These are phyloP conservation scores for Oscheius sp. DNA, from an alignment of 2,888 invertebrate species.

Conservation along the genomic window DNA sequence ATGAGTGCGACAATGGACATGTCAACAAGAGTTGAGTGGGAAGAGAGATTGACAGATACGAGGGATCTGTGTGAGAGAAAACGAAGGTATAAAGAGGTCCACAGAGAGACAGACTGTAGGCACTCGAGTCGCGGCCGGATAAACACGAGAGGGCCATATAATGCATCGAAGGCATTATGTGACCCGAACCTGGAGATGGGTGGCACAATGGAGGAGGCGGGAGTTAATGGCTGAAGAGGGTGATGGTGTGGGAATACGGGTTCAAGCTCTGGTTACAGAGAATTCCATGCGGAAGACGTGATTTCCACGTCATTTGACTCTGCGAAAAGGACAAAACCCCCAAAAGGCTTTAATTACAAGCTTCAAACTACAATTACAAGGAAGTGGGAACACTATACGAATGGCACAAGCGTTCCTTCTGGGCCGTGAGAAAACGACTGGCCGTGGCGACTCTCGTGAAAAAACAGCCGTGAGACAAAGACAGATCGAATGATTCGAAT, in stretches of 20 bases:
- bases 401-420: not conserved
- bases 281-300: not conserved
- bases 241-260: not conserved
- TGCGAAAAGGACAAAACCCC: not conserved
- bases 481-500: no score
- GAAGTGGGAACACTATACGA: not conserved
- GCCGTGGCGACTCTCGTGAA: no score
- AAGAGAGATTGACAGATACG: conserved; percentile 1
- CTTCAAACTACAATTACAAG: not conserved
- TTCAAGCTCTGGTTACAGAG: not conserved
- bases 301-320: not conserved
- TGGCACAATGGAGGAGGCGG: conserved; percentile 18
- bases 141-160: conserved; percentile 19
- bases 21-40: not conserved
- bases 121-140: conserved; percentile 14
- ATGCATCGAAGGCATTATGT: conserved; percentile 7
- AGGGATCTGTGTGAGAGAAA: not conserved
- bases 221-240: conserved; percentile 6
- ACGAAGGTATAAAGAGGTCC: not conserved
- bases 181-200: not conserved
- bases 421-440: no score
- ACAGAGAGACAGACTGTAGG: conserved; percentile 8
- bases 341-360: not conserved
- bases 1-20: not conserved
- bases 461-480: no score